Evolutionary conservation across 2,113 vertebrate genomes (phyloP), one percentile per base, ranked within the genome.

Genomic region (Oncorhynchus kisutch): DNA sequence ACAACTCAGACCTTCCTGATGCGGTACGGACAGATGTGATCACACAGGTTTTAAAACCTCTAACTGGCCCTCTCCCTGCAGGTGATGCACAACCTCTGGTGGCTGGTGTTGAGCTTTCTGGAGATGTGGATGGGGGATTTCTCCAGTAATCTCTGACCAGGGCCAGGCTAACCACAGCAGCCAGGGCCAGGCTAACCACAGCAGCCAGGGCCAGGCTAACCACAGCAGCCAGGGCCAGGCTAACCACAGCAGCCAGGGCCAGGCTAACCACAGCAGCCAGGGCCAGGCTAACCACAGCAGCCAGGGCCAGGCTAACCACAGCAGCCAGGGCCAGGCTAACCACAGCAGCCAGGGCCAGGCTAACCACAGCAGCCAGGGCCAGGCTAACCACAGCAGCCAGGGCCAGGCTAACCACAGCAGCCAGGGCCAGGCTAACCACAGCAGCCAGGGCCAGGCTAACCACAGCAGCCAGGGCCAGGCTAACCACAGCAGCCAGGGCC

Each of bases 201-300:
- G 25, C 25, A 25, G 25, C 16, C 51, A 54, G 51, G 51, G 6
- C 11, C 8, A 11, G 60, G 8, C 22, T 16, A 8, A 77, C 86
- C 79, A 79, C 88, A 80, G 85, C 85, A 82, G 86, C 82, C 76
- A 86, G 86, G 91, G 88, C 25, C 25, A 25, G 25, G 25, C 25
- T 25, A 1, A 25, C 25, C 25, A 25, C 25, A 25, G 25, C 25
- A 25, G 25, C 16, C 51, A 54, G 51, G 51, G 6, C 11, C 8
- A 11, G 60, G 8, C 22, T 18, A 8, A 77, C 86, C 79, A 79
- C 88, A 80, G 85, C 85, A 82, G 86, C 82, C 76, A 86, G 86
- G 91, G 88, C 24, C 24, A 24, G 24, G 24, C 24, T 24, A 1
- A 24, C 24, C 24, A 24, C 24, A 24, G 24, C 24, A 24, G 24